Evolutionary conservation across 2,888 invertebrate species (phyloP).

Genomic region (Tigriopus californicus): DNA sequence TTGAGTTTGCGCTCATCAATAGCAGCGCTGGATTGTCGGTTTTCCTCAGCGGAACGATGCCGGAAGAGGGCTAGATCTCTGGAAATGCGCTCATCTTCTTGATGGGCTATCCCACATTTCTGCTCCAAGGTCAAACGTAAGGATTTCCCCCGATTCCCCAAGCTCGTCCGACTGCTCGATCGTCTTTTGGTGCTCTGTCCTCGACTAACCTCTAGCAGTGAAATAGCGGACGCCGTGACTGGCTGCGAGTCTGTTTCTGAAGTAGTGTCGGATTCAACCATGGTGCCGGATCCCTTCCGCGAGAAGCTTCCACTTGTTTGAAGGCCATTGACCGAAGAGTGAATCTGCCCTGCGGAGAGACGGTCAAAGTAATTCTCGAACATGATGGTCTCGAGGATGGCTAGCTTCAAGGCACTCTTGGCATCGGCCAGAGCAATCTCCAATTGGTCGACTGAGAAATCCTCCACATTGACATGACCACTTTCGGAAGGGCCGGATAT

Average conservation of each 20-base stretch:
- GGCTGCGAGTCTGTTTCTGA: background rate
- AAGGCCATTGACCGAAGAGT: background rate
- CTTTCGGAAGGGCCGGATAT: constrained; percentile 4
- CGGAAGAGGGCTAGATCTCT: background rate
- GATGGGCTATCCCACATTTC: background rate
- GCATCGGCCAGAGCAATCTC: background rate
- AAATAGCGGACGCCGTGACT: background rate
- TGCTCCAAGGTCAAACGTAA: constrained; percentile 7
- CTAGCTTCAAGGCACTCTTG: background rate
- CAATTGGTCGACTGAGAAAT: background rate
- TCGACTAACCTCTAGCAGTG: background rate
- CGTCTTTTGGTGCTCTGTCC: background rate
- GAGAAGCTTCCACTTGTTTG: background rate
- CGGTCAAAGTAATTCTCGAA: background rate
- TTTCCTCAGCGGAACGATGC: too few relatives aligned
- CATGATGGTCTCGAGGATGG: constrained; percentile 5
- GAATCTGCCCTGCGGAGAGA: background rate
- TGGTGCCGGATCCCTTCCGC: background rate
- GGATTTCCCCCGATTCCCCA: constrained; percentile 2
- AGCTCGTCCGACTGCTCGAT: constrained; percentile 2
- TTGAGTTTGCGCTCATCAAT: background rate
- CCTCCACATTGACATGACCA: constrained; percentile 12
- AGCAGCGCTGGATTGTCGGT: background rate
- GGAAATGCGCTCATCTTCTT: background rate
- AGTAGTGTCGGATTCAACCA: background rate